phyloP scores from a whole-genome alignment of 2,888 invertebrate genomes.

The Trissonchulus sp. region DNA sequence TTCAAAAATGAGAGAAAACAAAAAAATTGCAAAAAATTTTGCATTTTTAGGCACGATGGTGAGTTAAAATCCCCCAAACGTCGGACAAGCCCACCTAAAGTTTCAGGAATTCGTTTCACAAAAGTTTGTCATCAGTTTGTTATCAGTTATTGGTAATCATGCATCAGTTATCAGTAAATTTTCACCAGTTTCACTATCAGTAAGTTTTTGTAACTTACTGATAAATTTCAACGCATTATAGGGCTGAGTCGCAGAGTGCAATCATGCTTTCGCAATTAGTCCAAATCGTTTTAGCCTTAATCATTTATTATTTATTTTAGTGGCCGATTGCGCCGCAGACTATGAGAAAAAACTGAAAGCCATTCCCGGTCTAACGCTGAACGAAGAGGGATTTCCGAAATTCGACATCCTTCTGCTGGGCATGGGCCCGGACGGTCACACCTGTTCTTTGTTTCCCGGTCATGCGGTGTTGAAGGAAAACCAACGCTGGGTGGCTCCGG shows the following conservation, averaged over 20 bases:
- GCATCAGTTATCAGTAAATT: no score
- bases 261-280: not conserved
- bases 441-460: constrained; percentile 91
- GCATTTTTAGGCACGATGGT: no score
- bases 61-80: no score
- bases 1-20: no score
- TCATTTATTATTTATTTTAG: constrained; percentile 59
- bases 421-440: constrained; percentile 97
- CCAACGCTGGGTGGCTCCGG: constrained; percentile 66
- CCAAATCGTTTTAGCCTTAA: no score
- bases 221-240: constrained; percentile 6
- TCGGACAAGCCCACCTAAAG: no score
- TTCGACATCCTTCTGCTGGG: constrained; percentile 87
- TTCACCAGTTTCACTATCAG: no score
- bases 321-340: constrained; percentile 68
- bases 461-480: constrained; percentile 55
- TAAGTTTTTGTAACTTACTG: no score
- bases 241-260: not conserved
- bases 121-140: no score
- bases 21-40: no score
- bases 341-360: constrained; percentile 64
- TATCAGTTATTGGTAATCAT: no score
- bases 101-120: no score
- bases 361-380: constrained; percentile 61
- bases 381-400: constrained; percentile 57